Evolutionary conservation across 2,113 vertebrate genomes (phyloP), one percentile per base, ranked within the genome.

Genomic region (Sylvilagus bachmani): DNA sequence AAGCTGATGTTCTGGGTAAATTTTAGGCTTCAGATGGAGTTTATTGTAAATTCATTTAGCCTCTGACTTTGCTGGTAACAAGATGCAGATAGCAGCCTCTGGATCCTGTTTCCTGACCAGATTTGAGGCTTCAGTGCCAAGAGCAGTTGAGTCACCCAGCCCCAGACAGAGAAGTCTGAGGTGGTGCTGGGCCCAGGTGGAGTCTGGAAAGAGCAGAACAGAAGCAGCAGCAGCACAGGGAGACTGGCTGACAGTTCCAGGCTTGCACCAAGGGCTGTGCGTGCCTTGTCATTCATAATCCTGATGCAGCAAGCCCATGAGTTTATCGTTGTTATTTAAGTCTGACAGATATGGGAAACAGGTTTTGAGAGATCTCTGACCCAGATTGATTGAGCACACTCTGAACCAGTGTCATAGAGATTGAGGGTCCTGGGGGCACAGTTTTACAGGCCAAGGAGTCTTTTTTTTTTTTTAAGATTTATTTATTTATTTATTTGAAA

Each of bases 331-430:
- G 0, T 64, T 49, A 69, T 80, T 53, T 10, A 89, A 70, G 13
- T 66, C 86, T 94, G 33, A 75, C 33, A 53, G 51, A 36, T 36
- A 7, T 55, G 64, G 51, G 38, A 77, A 53, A 58, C 19, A n/a
- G 24, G 19, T 58, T 86, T 79, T 86, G 53, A 90, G 93, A 81
- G 38, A 53, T 33, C 82, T 83, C 89, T 87, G n/a, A 78, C 25
- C 69, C 22, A 14, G 86, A 58, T 2, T 55, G 51, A 66, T 93
- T 44, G 77, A 61, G 77, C 29, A 58, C n/a, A 78, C 29, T 19
- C 66, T 69, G 71, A 70, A 0, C 66, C 10, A 33, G 29, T 29
- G 3, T 67, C 16, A 13, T 69, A 11, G 62, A 66, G n/a, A 3
- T 36, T 13, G 79, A 74, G 71, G 53, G n/a, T 14, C 13, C 3